Evolutionary conservation across 1,140 invertebrate genomes (phyloP).

Genomic region (Drosophila bocki): DNA sequence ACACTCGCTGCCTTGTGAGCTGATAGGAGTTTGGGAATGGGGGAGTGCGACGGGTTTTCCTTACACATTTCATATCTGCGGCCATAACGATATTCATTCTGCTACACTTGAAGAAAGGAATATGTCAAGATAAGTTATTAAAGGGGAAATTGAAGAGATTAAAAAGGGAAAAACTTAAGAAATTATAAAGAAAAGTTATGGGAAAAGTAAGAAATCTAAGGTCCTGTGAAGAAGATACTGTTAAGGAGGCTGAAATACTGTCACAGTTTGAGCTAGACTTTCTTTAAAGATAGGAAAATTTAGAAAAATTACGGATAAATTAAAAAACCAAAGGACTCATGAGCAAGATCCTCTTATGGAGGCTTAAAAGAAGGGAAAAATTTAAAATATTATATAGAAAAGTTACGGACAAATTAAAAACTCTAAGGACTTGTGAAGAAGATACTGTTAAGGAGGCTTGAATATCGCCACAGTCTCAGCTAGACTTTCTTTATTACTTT

Average conservation of each 20-base stretch:
- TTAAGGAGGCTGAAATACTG: too few species aligned
- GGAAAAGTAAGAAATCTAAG: too few species aligned
- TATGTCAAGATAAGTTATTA: not conserved
- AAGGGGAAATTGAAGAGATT: not conserved
- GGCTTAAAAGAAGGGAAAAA: too few species aligned
- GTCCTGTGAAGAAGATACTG: too few species aligned
- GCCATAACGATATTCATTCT: constrained; percentile 79
- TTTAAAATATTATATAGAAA: too few species aligned
- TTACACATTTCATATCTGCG: constrained; percentile 44
- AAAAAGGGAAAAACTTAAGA: not conserved
- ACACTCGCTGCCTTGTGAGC: constrained; percentile 66
- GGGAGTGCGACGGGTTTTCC: constrained; percentile 37
- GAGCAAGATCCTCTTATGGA: too few species aligned
- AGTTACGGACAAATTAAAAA: too few species aligned
- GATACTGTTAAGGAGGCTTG: not conserved
- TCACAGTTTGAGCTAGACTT: too few species aligned
- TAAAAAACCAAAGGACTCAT: too few species aligned
- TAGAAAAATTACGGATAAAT: too few species aligned
- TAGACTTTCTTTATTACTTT: not conserved
- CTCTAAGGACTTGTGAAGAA: not conserved
- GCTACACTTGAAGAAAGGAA: constrained; percentile 28
- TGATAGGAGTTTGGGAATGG: constrained; percentile 42
- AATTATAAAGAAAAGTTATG: too few species aligned
- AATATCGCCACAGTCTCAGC: not conserved
- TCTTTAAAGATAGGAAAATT: too few species aligned